Evolutionary conservation across 2,888 invertebrate species (phyloP).

Genomic region (Phyllotreta cruciferae): DNA sequence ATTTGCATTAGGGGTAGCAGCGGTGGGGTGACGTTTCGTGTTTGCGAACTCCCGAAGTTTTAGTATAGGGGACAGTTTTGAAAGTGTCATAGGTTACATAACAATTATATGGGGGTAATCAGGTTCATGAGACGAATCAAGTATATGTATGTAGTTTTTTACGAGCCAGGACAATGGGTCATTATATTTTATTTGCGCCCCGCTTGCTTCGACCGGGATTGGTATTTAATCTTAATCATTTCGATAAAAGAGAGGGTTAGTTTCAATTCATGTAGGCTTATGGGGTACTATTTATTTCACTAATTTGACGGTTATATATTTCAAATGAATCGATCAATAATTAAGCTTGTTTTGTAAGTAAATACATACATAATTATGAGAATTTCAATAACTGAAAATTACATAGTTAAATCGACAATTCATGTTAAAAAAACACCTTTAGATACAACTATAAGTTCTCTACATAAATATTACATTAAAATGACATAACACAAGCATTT

Average conservation of each 20-base stretch:
- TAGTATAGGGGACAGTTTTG: constrained; percentile 31
- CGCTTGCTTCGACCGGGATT: constrained; percentile 1
- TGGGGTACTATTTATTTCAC: background rate
- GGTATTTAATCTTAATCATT: constrained; percentile 14
- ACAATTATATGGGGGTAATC: constrained; percentile 37
- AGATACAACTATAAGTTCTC: too few relatives aligned
- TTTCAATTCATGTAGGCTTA: constrained; percentile 1
- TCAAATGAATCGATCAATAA: background rate
- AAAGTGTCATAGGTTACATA: constrained; percentile 37
- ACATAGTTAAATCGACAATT: too few relatives aligned
- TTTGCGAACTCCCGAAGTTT: constrained; percentile 34
- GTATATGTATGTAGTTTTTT: constrained; percentile 29
- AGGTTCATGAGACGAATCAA: constrained; percentile 37
- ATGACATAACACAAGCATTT: too few relatives aligned
- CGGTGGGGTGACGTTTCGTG: constrained; percentile 38
- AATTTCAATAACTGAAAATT: too few relatives aligned
- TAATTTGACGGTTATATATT: constrained; percentile 1
- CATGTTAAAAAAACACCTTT: too few relatives aligned
- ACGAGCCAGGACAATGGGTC: constrained; percentile 27
- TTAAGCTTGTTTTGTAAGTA: too few relatives aligned
- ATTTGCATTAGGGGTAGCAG: constrained; percentile 48
- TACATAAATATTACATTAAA: too few relatives aligned
- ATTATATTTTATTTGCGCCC: constrained; percentile 19
- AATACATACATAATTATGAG: too few relatives aligned
- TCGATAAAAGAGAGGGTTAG: constrained; percentile 3